Conservation (phyloP, 2,888 invertebrate species). For the Diadegma fenestrale region DNA sequence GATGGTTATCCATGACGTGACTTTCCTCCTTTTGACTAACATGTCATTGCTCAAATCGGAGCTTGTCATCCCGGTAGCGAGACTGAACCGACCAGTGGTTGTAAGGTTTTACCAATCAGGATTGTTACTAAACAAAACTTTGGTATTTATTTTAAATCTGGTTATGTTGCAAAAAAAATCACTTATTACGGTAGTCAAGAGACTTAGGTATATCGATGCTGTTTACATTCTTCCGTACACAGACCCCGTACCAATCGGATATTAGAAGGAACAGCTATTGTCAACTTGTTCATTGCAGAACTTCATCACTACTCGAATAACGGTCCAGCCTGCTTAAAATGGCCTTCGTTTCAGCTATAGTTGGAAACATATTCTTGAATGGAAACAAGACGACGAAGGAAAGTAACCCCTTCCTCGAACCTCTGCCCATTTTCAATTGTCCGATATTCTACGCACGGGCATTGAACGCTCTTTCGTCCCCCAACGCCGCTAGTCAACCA, state of each 20-base stretch:
- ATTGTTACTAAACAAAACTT: constrained; percentile 1
- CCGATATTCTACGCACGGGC: neutral
- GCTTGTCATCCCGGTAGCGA: neutral
- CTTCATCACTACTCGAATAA: neutral
- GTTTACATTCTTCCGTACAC: neutral
- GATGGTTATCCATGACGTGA: neutral
- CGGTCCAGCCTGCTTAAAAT: neutral
- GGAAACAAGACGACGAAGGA: neutral
- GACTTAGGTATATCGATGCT: neutral
- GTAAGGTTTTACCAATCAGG: neutral
- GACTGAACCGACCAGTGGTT: neutral
- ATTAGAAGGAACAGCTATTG: neutral
- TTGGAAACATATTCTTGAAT: neutral
- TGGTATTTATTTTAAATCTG: neutral
- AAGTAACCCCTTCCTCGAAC: neutral
- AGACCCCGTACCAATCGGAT: neutral
- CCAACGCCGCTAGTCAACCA: too few species aligned
- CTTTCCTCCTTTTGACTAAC: neutral
- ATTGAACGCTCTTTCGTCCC: neutral
- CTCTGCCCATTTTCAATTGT: constrained; percentile 1
- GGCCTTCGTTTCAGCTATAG: constrained; percentile 1
- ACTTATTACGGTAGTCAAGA: neutral
- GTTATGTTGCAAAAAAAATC: neutral
- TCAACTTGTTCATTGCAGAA: neutral
- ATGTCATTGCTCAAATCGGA: neutral